Evolutionary conservation across 2,888 invertebrate species (phyloP), one percentile per base, ranked within the genome.

Genomic region (Eupithecia exiguata): DNA sequence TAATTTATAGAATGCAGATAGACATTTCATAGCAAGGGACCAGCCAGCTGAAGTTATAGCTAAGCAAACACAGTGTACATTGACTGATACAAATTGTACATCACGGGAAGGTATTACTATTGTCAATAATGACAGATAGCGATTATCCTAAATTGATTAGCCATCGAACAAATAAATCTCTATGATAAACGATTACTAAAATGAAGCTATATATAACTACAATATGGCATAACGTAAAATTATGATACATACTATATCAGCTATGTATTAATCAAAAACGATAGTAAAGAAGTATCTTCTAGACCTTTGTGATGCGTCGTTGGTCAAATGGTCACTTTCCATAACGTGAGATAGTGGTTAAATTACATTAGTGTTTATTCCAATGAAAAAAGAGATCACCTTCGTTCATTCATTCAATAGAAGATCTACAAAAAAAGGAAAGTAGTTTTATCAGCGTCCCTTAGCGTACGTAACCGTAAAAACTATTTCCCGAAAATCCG

Each of bases 401-500:
- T n/a, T n/a, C n/a, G n/a, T n/a, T n/a, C n/a, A n/a, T n/a, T n/a
- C n/a, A n/a, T n/a, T n/a, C n/a, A n/a, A n/a, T n/a, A n/a, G n/a
- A n/a, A n/a, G n/a, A n/a, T n/a, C n/a, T n/a, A n/a, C n/a, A n/a
- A n/a, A n/a, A n/a, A n/a, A n/a, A n/a, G n/a, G n/a, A n/a, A n/a
- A n/a, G n/a, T n/a, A n/a, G 30, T 30, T 30, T 30, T 36, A 3
- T 16, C 43, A 3, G 16, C 43, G 16, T 43, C 46, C 46, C n/a
- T 46, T 46, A n/a, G n/a, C n/a, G 5, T 46, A 53, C 16, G 46
- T 18, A 18, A 46, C 53, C 53, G 58, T 58, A n/a, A 40, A 67
- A 53, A 69, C 43, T 30, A 38, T 65, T 74, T 38, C 63, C 49
- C 38, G 7, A 68, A 63, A 68, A 53, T 43, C 66, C 16, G 16